These are phyloP conservation scores for Anarrhichthys ocellatus DNA, from an alignment of 2,113 vertebrate genomes.

Conservation along the genomic window DNA sequence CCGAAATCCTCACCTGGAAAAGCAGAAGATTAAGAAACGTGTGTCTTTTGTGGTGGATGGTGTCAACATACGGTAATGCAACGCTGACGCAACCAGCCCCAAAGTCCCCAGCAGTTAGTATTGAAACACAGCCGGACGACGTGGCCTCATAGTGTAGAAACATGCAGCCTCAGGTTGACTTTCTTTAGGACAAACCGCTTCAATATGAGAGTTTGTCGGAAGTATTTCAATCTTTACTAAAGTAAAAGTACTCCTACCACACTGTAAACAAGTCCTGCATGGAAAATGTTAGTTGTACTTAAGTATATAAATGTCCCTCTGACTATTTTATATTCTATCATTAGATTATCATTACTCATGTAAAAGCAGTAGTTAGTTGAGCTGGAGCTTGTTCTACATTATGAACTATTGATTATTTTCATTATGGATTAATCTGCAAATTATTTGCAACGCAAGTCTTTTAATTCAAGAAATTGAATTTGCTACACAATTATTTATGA, in stretches of 20 bases:
- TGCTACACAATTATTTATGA: background rate
- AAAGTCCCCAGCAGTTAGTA: constrained; percentile 17
- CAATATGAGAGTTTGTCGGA: no score
- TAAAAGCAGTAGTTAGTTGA: no score
- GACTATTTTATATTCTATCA: no score
- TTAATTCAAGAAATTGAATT: background rate
- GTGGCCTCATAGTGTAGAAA: constrained; percentile 26
- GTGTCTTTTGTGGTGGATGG: background rate
- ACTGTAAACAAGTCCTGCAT: no score
- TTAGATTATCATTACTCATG: no score
- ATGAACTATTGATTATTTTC: no score
- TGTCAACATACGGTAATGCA: constrained; percentile 39
- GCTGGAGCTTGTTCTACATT: no score
- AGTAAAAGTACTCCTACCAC: no score
- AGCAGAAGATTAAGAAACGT: background rate
- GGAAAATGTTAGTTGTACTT: no score
- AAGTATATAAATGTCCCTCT: no score
- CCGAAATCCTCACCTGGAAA: background rate
- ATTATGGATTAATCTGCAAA: no score
- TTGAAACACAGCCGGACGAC: constrained; percentile 42
- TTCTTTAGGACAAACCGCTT: background rate
- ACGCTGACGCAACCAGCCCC: constrained; percentile 12
- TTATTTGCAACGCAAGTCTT: background rate
- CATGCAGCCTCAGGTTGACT: background rate
- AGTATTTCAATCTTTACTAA: no score